Conservation (phyloP, 2,888 invertebrate species). For the Athetis lepigone region DNA sequence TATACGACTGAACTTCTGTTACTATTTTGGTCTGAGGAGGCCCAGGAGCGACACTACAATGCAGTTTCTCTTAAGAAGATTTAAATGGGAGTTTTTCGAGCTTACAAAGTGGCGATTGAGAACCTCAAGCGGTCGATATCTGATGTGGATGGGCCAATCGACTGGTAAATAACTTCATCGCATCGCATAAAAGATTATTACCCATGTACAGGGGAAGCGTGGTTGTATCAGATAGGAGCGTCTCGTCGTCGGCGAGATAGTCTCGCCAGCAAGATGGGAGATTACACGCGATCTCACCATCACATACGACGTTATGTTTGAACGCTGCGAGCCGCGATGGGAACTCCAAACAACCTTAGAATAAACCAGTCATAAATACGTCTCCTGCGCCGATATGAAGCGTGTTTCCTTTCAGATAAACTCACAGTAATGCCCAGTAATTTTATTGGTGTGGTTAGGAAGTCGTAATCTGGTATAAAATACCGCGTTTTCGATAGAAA, state of each 20-base stretch:
- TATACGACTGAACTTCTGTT: slow-evolving; percentile 5
- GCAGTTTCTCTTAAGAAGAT: not conserved
- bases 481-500: slow-evolving; percentile 51
- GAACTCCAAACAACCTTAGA: slow-evolving; percentile 79
- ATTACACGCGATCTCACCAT: slow-evolving; percentile 70
- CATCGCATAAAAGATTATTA: slow-evolving; percentile 77
- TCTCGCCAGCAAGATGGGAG: slow-evolving; percentile 58
- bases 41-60: slow-evolving; percentile 4
- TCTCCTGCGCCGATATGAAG: slow-evolving; percentile 69
- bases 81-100: slow-evolving; percentile 26
- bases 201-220: slow-evolving; percentile 69
- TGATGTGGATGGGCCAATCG: slow-evolving; percentile 67
- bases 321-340: slow-evolving; percentile 70
- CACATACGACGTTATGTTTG: slow-evolving; percentile 69
- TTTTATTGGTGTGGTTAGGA: slow-evolving; percentile 72
- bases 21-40: slow-evolving; percentile 1
- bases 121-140: slow-evolving; percentile 51
- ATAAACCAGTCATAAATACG: slow-evolving; percentile 78
- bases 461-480: slow-evolving; percentile 68
- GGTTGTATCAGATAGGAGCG: slow-evolving; percentile 72
- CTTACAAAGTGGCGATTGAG: slow-evolving; percentile 53
- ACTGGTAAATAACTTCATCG: slow-evolving; percentile 78
- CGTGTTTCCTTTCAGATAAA: slow-evolving; percentile 77
- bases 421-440: slow-evolving; percentile 67
- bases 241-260: slow-evolving; percentile 62